phyloP scores from a whole-genome alignment of 2,888 invertebrate genomes.

The Choreutis nemorana region DNA sequence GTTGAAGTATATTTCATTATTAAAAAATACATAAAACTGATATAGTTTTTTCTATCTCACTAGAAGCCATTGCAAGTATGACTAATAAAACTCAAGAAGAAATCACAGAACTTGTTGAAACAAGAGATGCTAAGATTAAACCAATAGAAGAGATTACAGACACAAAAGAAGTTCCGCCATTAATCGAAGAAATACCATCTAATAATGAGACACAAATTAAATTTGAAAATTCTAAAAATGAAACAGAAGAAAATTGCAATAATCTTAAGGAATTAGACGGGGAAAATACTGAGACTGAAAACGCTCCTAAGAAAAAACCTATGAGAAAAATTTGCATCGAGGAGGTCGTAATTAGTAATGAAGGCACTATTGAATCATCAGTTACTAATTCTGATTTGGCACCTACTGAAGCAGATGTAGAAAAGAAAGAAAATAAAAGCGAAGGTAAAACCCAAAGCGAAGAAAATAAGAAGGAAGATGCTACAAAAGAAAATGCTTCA shows the following conservation, averaged over 20 bases:
- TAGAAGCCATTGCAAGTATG: constrained; percentile 17
- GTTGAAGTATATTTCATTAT: constrained; percentile 4
- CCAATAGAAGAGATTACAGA: constrained; percentile 41
- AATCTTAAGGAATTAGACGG: not conserved
- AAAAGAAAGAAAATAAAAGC: not conserved
- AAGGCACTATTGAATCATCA: no score
- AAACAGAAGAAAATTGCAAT: constrained; percentile 8
- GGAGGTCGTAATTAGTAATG: no score
- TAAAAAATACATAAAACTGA: constrained; percentile 16
- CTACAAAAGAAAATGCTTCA: not conserved
- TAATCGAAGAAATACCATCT: constrained; percentile 12
- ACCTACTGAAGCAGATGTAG: not conserved
- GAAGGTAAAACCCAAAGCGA: not conserved
- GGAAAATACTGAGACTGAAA: not conserved
- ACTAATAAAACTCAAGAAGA: constrained; percentile 18
- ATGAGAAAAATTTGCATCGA: no score
- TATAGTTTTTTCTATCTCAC: no score
- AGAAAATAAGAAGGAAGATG: not conserved
- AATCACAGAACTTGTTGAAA: constrained; percentile 7
- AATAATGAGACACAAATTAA: constrained; percentile 9
- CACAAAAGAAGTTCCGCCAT: constrained; percentile 16
- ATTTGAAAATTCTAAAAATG: constrained; percentile 10
- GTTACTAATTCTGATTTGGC: no score
- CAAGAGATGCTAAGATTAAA: constrained; percentile 27
- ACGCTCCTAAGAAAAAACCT: not conserved